phyloP scores from a whole-genome alignment of 2,888 invertebrate genomes.

The Oligia fasciuncula region DNA sequence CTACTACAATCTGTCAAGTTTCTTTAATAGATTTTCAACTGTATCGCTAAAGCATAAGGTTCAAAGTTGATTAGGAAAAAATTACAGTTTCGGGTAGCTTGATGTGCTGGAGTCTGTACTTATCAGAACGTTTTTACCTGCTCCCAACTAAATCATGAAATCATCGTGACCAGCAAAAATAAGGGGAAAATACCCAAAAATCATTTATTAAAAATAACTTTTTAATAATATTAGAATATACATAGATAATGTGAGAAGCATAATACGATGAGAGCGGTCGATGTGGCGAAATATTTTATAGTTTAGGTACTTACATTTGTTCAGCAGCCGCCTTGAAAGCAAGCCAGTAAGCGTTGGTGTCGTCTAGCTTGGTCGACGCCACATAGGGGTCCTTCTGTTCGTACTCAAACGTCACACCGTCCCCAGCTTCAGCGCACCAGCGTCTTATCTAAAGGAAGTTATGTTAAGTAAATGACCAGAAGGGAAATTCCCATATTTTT shows the following conservation, averaged over 20 bases:
- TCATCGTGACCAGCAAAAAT: not conserved
- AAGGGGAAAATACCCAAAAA: not conserved
- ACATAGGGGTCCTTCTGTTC: constrained; percentile 90
- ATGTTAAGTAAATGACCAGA: not conserved
- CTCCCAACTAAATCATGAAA: not conserved
- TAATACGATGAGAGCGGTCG: too few species aligned
- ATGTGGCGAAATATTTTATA: not conserved
- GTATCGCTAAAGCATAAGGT: too few species aligned
- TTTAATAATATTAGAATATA: not conserved
- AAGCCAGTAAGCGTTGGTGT: constrained; percentile 92
- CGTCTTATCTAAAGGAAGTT: constrained; percentile 74
- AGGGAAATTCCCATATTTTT: not conserved
- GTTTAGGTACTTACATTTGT: constrained; percentile 85
- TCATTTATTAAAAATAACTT: not conserved
- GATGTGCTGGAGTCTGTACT: not conserved
- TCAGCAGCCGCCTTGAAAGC: constrained; percentile 92
- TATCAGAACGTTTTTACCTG: not conserved
- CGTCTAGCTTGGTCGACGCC: constrained; percentile 90
- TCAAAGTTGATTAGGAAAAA: too few species aligned
- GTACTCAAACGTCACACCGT: constrained; percentile 91
- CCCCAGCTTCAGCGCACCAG: constrained; percentile 93
- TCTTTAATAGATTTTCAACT: too few species aligned
- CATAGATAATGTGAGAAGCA: too few species aligned
- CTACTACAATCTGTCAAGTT: too few species aligned
- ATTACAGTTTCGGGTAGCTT: too few species aligned